Percentiles rank a stretch among this genome's conserved stretches.
These are phyloP conservation scores for Phengaris arion DNA, from an alignment of 2,888 invertebrate species.

Conservation along the genomic window DNA sequence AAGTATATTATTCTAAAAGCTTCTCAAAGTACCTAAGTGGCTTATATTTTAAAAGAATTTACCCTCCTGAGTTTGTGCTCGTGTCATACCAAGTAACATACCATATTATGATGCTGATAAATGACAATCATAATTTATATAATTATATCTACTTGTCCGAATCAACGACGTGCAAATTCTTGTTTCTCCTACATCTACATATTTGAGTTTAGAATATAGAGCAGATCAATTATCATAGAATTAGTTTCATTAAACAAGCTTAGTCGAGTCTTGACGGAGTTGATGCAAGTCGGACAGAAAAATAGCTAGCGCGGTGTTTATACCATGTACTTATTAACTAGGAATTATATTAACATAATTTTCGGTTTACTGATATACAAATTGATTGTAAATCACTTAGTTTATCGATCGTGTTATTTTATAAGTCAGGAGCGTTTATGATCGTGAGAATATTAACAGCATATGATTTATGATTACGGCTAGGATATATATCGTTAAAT, in stretches of 20 bases:
- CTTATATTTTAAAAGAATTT: too few species aligned
- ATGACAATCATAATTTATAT: too few species aligned
- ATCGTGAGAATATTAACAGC: constrained; percentile 18
- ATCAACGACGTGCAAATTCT: too few species aligned
- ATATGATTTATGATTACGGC: neutral
- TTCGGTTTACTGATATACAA: constrained; percentile 20
- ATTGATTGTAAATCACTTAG: constrained; percentile 23
- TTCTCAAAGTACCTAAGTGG: too few species aligned
- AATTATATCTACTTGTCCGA: too few species aligned
- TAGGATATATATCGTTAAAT: neutral
- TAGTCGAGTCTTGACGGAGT: neutral
- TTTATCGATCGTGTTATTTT: constrained; percentile 24
- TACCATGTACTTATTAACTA: constrained; percentile 2
- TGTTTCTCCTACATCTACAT: too few species aligned
- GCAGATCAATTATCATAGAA: neutral
- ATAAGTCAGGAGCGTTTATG: constrained; percentile 12
- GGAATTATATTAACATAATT: constrained; percentile 23
- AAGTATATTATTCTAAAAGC: too few species aligned
- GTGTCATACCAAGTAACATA: too few species aligned
- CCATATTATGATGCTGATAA: too few species aligned
- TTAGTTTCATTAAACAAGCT: neutral
- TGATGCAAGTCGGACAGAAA: constrained; percentile 1
- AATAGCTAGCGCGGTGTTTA: neutral
- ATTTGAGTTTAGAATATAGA: too few species aligned
- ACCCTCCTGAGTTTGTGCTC: too few species aligned